These are phyloP conservation scores for Sterna hirundo DNA, from an alignment of 2,113 vertebrate genomes.

Conservation along the genomic window DNA sequence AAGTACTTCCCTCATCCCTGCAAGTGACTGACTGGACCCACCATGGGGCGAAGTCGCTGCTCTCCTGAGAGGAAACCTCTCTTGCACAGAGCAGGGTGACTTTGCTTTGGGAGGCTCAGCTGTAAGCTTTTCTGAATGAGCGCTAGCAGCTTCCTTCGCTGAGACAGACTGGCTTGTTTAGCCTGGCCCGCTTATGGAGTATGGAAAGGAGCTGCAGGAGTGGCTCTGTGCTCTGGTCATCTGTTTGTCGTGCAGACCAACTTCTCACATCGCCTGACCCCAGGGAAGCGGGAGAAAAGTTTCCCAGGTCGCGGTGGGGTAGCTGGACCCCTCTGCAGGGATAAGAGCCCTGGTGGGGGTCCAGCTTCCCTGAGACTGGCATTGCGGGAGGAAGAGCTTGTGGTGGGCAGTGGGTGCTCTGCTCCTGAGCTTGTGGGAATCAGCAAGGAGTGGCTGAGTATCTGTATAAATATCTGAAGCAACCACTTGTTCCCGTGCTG, in stretches of 20 bases:
- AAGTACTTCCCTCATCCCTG: neutral
- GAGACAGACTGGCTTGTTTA: neutral
- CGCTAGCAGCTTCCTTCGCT: accelerated
- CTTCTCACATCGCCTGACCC: neutral
- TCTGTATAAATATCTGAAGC: accelerated
- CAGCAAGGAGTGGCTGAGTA: accelerated
- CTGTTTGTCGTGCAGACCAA: accelerated
- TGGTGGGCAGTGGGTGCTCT: neutral
- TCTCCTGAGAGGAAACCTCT: neutral
- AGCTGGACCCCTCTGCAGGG: neutral
- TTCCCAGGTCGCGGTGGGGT: neutral
- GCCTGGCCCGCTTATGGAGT: neutral
- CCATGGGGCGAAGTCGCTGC: accelerated
- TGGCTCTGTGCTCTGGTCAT: neutral
- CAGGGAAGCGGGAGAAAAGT: neutral
- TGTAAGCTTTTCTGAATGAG: neutral
- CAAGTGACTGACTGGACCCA: neutral
- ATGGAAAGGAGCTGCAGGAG: neutral
- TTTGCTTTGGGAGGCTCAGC: neutral
- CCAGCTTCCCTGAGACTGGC: neutral
- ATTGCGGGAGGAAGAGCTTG: accelerated
- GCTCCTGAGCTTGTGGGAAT: neutral
- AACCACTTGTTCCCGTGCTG: accelerated
- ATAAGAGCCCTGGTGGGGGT: neutral
- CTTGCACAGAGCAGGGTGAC: neutral